Percentiles rank a stretch among this genome's conserved stretches.
phyloP scores from a whole-genome alignment of 2,113 vertebrate genomes.

The Dissostichus mawsoni region DNA sequence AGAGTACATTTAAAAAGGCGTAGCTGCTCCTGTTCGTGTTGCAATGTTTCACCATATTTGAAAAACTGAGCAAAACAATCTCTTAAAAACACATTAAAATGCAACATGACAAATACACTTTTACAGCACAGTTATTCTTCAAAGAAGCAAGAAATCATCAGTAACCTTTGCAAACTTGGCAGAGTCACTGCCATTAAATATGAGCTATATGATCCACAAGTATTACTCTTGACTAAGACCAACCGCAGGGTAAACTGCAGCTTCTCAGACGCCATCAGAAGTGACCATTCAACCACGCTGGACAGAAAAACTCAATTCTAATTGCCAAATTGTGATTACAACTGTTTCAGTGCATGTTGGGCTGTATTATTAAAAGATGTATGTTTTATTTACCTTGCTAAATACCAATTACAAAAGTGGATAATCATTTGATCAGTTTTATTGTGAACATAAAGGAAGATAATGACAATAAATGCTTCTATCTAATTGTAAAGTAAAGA shows the following conservation, averaged over 20 bases:
- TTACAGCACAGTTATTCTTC: conserved; percentile 21
- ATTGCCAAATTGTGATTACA: background rate
- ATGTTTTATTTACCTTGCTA: background rate
- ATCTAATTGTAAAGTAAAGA: background rate
- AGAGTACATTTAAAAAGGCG: background rate
- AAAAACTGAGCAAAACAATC: background rate
- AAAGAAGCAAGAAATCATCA: conserved; percentile 36
- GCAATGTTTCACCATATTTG: background rate
- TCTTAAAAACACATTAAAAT: background rate
- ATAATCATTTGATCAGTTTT: background rate
- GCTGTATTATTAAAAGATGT: background rate
- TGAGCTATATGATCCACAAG: conserved; percentile 37
- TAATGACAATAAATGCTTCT: background rate
- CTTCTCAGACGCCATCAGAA: conserved; percentile 41
- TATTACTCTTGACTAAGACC: conserved; percentile 32
- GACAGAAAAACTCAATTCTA: background rate
- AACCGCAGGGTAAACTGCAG: background rate
- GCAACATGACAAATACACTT: background rate
- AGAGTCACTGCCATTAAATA: conserved; percentile 43
- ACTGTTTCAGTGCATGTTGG: background rate
- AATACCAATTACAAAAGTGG: no score
- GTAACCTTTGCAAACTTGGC: conserved; percentile 30
- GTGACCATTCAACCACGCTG: conserved; percentile 10
- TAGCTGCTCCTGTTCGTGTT: background rate
- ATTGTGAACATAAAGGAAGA: background rate